Percentiles rank a stretch among this genome's conserved stretches.
These are phyloP conservation scores for Spisula subtruncata DNA, from an alignment of 2,888 invertebrate genomes.

Conservation along the genomic window DNA sequence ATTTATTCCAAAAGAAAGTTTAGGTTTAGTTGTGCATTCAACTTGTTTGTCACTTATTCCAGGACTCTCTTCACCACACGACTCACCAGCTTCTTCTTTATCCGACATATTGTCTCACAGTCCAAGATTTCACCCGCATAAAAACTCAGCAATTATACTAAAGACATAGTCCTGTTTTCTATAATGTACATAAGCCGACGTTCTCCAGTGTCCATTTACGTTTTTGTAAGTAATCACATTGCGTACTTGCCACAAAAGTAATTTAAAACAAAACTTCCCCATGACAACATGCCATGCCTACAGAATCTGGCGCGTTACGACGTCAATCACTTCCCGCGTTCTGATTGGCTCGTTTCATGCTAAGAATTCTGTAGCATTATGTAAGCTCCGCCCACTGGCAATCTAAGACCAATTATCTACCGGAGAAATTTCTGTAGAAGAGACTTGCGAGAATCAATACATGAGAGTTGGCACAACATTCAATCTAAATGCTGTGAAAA, in stretches of 20 bases:
- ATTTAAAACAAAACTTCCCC: slow-evolving; percentile 35
- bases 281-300: slow-evolving; percentile 38
- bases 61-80: slow-evolving; percentile 17
- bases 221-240: slow-evolving; percentile 40
- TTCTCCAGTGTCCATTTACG: slow-evolving; percentile 13
- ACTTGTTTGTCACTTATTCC: slow-evolving; percentile 25
- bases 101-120: slow-evolving; percentile 55
- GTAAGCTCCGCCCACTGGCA: slow-evolving; percentile 63
- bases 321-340: slow-evolving; percentile 54
- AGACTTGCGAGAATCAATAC: slow-evolving; percentile 60
- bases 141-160: background rate
- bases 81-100: slow-evolving; percentile 30
- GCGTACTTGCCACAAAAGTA: slow-evolving; percentile 29
- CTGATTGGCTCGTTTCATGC: slow-evolving; percentile 50
- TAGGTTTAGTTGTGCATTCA: slow-evolving; percentile 55
- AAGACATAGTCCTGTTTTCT: background rate
- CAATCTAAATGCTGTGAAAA: slow-evolving; percentile 65
- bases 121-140: background rate
- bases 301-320: slow-evolving; percentile 69
- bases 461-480: slow-evolving; percentile 48
- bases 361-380: slow-evolving; percentile 59
- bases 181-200: background rate
- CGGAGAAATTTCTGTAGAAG: slow-evolving; percentile 53
- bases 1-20: slow-evolving; percentile 82
- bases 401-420: slow-evolving; percentile 62